phyloP scores from a whole-genome alignment of 2,113 vertebrate species.

The Macquaria australasica region DNA sequence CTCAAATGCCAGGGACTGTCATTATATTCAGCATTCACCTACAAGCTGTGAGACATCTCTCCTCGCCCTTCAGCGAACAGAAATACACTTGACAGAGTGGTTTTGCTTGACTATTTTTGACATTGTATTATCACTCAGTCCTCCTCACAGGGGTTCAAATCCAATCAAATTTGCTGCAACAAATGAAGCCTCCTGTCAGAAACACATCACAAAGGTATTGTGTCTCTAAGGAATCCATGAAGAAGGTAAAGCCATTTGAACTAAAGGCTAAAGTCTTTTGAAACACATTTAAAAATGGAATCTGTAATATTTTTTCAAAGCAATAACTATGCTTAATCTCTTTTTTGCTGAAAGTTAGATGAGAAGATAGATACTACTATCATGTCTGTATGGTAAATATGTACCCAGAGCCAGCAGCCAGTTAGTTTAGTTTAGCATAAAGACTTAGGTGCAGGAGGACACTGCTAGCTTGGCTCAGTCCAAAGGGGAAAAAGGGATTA shows the following conservation, averaged over 20 bases:
- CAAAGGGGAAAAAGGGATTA: not conserved
- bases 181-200: slow-evolving; percentile 42
- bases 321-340: not conserved
- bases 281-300: slow-evolving; percentile 15
- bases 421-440: not conserved
- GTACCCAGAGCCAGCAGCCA: not conserved
- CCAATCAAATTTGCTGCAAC: slow-evolving; percentile 18
- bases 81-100: slow-evolving; percentile 30
- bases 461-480: not conserved
- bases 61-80: slow-evolving; percentile 4
- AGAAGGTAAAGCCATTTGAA: slow-evolving; percentile 1
- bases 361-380: not conserved
- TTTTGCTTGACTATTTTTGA: slow-evolving; percentile 29
- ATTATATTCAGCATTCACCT: slow-evolving; percentile 45
- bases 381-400: not conserved
- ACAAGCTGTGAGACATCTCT: slow-evolving; percentile 38
- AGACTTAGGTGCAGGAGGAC: not conserved
- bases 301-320: slow-evolving; percentile 10
- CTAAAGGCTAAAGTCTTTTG: slow-evolving; percentile 13
- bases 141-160: slow-evolving; percentile 14
- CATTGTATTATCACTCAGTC: slow-evolving; percentile 22
- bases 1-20: slow-evolving; percentile 55
- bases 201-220: slow-evolving; percentile 7
- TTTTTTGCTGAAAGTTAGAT: not conserved
- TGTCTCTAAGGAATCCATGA: slow-evolving; percentile 12